Evolutionary conservation across 2,113 vertebrate genomes (phyloP), one percentile per base, ranked within the genome.

Genomic region (Oryzias javanicus): DNA sequence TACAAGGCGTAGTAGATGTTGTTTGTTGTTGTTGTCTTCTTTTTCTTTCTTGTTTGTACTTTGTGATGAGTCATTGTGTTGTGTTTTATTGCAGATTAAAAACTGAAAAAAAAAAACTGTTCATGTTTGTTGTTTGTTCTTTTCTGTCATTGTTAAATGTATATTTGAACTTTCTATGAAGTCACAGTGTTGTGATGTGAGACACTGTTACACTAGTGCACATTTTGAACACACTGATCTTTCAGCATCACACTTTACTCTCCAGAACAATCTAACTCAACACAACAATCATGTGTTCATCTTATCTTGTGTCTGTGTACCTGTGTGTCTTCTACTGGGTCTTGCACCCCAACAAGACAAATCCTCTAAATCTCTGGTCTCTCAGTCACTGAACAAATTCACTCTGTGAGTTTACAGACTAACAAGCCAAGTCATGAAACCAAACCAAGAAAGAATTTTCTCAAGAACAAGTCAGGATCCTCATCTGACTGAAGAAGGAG

Each of bases 31-130:
- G 7, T 47, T 82, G 55, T 84, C 76, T 68, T 75, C 60, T 81
- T 78, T 54, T 24, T 19, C 27, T 76, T 65, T 86, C 71, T 75
- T 77, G 50, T 75, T 78, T 44, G n/a, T 64, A 60, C 73, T 47
- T n/a, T 47, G 46, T 18, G n/a, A 18, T 8, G n/a, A 18, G 44
- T 79, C 44, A 62, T 71, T 76, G 53, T 86, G 64, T 84, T 76
- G 69, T 76, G 69, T 79, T 74, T 81, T 22, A 67, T 78, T 81
- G 85, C 85, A 85, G 52, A 78, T 82, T 88, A 14, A 83, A 86
- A 82, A 87, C 19, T 3, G 84, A 79, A 77, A 72, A 2, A 22
- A 35, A 18, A 58, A 86, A 22, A 80, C 25, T 66, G 71, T 74
- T 78, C 60, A 59, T 83, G 74, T 89, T 67, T 25, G 84, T 85